These are phyloP conservation scores for Eristalis arbustorum DNA, from an alignment of 2,888 invertebrate species.

Conservation along the genomic window DNA sequence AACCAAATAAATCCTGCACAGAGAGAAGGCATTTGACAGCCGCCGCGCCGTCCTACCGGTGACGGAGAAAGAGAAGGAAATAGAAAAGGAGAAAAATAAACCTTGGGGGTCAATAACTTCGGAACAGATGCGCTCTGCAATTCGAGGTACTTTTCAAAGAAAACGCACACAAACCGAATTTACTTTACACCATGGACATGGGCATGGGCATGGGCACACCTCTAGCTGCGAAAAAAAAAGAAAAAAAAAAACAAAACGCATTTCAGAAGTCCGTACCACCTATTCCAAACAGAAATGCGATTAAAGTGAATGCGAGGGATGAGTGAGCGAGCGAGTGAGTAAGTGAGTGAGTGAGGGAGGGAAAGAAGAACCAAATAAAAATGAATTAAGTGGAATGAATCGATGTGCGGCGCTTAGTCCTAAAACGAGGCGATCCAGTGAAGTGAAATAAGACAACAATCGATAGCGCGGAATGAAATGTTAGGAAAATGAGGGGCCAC, in stretches of 20 bases:
- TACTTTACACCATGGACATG: conserved; percentile 5
- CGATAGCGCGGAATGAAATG: conserved; percentile 4
- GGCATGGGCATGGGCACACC: conserved; percentile 19
- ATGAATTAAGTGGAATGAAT: conserved; percentile 19
- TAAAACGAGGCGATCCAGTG: conserved; percentile 10
- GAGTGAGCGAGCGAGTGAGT: not conserved
- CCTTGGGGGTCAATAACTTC: conserved; percentile 53
- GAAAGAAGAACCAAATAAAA: not conserved
- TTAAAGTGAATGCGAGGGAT: not conserved
- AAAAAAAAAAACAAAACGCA: not conserved
- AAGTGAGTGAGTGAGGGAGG: not conserved
- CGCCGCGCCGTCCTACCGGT: not conserved
- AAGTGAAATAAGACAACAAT: conserved; percentile 5
- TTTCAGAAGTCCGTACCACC: not conserved
- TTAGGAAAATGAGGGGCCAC: not conserved
- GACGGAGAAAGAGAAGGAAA: not conserved
- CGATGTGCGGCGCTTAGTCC: conserved; percentile 32
- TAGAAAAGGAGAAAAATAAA: conserved; percentile 3
- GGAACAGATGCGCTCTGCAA: conserved; percentile 21
- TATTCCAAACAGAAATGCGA: not conserved
- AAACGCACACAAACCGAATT: not conserved
- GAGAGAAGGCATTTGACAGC: conserved; percentile 15
- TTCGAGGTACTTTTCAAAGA: not conserved
- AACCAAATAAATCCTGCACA: conserved; percentile 4
- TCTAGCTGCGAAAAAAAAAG: conserved; percentile 30